Evolutionary conservation across 1,140 invertebrate genomes (phyloP), one percentile per base, ranked within the genome.

Genomic region (Cephus cinctus): DNA sequence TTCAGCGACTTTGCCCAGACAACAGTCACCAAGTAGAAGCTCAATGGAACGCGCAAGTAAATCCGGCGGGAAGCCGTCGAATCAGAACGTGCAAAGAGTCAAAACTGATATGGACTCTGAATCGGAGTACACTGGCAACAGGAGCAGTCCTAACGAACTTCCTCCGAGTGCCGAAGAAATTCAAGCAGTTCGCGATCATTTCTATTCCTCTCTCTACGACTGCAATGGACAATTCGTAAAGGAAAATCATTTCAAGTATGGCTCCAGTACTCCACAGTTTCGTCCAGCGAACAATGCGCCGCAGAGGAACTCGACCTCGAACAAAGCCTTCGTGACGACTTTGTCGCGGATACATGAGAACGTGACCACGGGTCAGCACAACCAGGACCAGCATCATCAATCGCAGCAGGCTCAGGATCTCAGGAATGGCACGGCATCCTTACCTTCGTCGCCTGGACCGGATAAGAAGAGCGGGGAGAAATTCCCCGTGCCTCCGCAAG

Each of bases 271-370:
- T n/a, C 14, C 43, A 32, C 51, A 48, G 27, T 31, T 25, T n/a
- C 38, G 42, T 6, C 52, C 39, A 12, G 25, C 44, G 5, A 34
- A 30, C n/a, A 40, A 47, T 34, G 35, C 45, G 5, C 30, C 52
- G 5, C 21, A 50, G 15, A 43, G 48, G 42, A 57, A 15, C 2
- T 6, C 22, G 2, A 51, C 21, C 11, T 49, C 47, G 43, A 78
- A 79, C 27, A 82, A 81, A 49, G 72, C 65, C 16, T 86, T 83
- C 55, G 78, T 83, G 14, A 75, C 80, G 9, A 84, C 82, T 0
- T 53, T 85, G 22, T 80, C 80, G 12, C 80, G 83, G 57, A 86
- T 86, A 67, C 81, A 84, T 39, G 83, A 86, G 57, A 83, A 82
- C 43, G 70, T 76, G 4, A 71, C 73, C 45, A 68, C 72, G 30